Base-by-base conservation (phyloP, 2,888 invertebrate genomes). In the Diloba caeruleocephala region DNA sequence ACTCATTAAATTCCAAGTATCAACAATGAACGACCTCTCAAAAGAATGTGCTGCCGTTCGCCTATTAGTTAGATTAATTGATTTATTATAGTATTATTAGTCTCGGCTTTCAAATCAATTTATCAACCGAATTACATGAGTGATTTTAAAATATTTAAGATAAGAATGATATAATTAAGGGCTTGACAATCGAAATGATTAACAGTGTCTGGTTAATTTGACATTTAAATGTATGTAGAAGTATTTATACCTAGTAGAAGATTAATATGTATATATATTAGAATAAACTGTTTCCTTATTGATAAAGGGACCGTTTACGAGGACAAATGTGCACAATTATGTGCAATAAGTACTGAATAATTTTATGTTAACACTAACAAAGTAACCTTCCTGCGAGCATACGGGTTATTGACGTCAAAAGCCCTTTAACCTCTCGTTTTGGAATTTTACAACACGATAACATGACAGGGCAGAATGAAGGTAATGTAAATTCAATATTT, bases 1-100 rank as follows among this genome's bases (percentile, higher is more conserved):
- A 73, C 54, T 65, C 62, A 69, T 73, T 72, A 76, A 76, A 77
- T 78, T 79, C 71, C 63, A 78, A 69, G 67, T 48, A 44, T n/a
- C 13, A 76, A 88, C 85, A 88, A 88, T 84, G 58, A 59, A 67
- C 70, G 88, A 86, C 89, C 88, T 90, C 77, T 79, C 59, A 19
- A 50, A 70, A 68, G 74, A 82, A 83, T 76, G 21, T 21, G 76
- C 69, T 33, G 7, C 71, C 78, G 74, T 81, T 76, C 63, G 62
- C 68, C 57, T 77, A 73, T 79, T 84, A 79, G 67, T 73, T 71
- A 68, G 71, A 76, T 78, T 81, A 81, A 84, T 84, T 81, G 78
- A 75, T 76, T 78, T 75, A 79, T 76, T 76, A 79, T 72, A 58
- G 53, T 63, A 55, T 57, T 63, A 59, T 68, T 58, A 66, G 50